Evolutionary conservation across 1,140 invertebrate species (phyloP).

Genomic region (Drosophila sp.): DNA sequence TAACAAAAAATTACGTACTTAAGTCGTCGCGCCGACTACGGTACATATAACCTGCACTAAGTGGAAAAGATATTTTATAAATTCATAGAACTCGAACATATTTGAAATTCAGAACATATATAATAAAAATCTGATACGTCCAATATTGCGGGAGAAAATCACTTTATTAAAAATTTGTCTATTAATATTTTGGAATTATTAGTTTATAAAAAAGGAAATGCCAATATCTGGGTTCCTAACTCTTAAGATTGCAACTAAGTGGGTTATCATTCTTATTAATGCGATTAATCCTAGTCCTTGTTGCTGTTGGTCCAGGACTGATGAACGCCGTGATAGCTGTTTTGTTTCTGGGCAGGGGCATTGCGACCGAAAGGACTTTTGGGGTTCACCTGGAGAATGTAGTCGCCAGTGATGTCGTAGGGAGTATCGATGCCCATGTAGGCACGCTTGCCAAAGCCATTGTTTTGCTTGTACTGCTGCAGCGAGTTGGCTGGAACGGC

Average conservation of each 20-base stretch:
- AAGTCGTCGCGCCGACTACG: too few relatives aligned
- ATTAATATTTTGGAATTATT: conserved; percentile 26
- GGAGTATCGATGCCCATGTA: conserved; percentile 78
- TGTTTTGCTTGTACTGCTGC: conserved; percentile 70
- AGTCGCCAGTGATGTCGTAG: conserved; percentile 72
- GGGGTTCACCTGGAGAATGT: conserved; percentile 77
- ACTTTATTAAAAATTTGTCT: conserved; percentile 20
- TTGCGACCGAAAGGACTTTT: conserved; percentile 79
- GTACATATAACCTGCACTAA: too few relatives aligned
- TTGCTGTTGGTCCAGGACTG: conserved; percentile 57
- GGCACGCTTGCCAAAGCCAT: conserved; percentile 71
- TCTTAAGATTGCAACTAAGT: conserved; percentile 30
- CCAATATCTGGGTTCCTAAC: conserved; percentile 41
- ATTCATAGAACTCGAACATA: too few relatives aligned
- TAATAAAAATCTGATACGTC: conserved; percentile 36
- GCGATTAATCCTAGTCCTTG: conserved; percentile 43
- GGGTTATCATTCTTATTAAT: conserved; percentile 4
- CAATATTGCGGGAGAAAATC: neutral
- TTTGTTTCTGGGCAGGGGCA: conserved; percentile 68
- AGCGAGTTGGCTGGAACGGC: conserved; percentile 70
- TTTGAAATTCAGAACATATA: too few relatives aligned
- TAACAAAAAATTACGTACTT: too few relatives aligned
- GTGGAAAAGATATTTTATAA: too few relatives aligned
- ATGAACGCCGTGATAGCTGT: conserved; percentile 62
- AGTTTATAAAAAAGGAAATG: conserved; percentile 15